phyloP scores from a whole-genome alignment of 2,797 vertebrate species.

The Fundulus diaphanus region DNA sequence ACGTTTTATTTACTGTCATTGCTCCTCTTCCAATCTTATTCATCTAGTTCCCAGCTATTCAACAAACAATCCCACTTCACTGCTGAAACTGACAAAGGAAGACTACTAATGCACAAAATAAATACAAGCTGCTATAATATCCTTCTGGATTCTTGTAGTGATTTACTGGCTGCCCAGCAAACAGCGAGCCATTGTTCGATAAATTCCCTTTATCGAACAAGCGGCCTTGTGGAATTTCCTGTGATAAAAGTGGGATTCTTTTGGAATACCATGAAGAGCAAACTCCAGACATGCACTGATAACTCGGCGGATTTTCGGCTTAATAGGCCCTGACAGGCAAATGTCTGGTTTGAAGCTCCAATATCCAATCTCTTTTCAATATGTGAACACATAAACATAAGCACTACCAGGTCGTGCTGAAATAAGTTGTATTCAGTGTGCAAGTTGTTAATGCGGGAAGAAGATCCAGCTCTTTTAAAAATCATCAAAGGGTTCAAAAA shows the following conservation, averaged over 20 bases:
- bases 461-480: neutral
- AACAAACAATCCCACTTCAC: neutral
- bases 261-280: neutral
- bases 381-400: neutral
- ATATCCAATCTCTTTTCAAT: neutral
- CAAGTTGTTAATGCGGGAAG: neutral
- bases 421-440: neutral
- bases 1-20: neutral
- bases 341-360: neutral
- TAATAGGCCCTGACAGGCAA: neutral
- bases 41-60: neutral
- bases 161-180: neutral
- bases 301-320: neutral
- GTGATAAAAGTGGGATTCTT: conserved; percentile 1
- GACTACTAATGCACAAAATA: neutral
- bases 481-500: neutral
- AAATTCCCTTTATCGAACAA: conserved; percentile 1
- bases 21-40: neutral
- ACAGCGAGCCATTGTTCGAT: neutral
- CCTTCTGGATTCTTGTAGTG: neutral
- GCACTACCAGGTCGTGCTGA: neutral
- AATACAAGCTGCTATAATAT: neutral
- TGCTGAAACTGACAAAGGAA: neutral
- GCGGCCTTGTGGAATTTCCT: neutral
- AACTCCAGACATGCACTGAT: neutral